Conservation (phyloP, 2,113 vertebrate species). For the Prolemur simus region DNA sequence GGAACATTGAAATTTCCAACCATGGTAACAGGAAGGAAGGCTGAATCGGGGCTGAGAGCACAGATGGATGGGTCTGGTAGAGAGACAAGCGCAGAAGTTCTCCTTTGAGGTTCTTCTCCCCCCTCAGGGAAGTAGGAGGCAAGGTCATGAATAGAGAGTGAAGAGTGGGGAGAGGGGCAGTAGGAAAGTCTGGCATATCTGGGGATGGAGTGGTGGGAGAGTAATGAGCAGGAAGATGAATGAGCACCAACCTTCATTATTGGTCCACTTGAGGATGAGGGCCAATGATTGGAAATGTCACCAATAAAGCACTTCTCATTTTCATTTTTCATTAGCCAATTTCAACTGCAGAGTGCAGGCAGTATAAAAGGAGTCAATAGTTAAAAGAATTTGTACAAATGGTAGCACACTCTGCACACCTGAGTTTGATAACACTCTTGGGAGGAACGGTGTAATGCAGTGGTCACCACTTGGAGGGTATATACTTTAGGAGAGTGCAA, state of each 20-base stretch:
- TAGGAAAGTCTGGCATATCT: neutral
- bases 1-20: neutral
- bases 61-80: no score
- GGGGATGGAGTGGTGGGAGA: neutral
- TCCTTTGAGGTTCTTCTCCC: neutral
- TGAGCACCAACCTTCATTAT: no score
- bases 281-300: neutral
- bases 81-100: neutral
- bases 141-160: neutral
- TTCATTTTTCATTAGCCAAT: neutral
- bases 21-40: neutral
- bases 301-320: neutral
- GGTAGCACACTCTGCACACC: no score
- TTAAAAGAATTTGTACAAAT: neutral
- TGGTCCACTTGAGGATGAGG: no score
- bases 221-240: neutral
- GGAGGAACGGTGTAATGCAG: neutral
- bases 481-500: neutral
- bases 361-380: neutral
- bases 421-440: neutral
- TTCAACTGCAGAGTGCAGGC: neutral
- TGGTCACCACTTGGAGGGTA: rapidly evolving
- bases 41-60: neutral
- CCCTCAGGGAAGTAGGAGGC: neutral
- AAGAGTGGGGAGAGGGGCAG: neutral